Percentiles rank a stretch among this genome's conserved stretches.
phyloP scores from a whole-genome alignment of 2,113 vertebrate genomes.

The Eurystomus gularis region DNA sequence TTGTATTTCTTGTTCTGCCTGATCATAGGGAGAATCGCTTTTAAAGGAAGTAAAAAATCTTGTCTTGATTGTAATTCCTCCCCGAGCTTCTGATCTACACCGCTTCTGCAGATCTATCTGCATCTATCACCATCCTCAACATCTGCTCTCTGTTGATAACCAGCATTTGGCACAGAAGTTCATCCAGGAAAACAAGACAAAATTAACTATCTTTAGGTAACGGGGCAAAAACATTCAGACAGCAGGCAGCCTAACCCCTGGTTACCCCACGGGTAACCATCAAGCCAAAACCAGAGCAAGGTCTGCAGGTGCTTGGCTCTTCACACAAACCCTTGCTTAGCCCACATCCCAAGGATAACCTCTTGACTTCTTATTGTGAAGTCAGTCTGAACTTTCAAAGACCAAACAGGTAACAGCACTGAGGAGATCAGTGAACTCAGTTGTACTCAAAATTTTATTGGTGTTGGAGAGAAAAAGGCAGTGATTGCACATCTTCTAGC shows the following conservation, averaged over 20 bases:
- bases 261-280: neutral
- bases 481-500: neutral
- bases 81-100: fast-evolving
- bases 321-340: neutral
- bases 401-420: neutral
- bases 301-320: neutral
- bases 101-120: neutral
- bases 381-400: neutral
- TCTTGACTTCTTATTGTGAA: neutral
- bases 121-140: neutral
- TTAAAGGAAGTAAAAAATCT: neutral
- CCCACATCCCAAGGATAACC: neutral
- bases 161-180: neutral
- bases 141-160: neutral
- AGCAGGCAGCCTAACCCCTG: no score
- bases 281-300: neutral
- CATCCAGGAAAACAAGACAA: neutral
- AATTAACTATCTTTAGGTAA: neutral
- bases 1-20: neutral
- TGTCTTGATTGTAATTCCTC: fast-evolving
- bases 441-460: fast-evolving
- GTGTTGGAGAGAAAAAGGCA: neutral
- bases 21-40: neutral
- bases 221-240: neutral
- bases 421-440: fast-evolving